Base-by-base conservation (phyloP, 1,140 invertebrate species). In the Caenorhabditis elegans region DNA sequence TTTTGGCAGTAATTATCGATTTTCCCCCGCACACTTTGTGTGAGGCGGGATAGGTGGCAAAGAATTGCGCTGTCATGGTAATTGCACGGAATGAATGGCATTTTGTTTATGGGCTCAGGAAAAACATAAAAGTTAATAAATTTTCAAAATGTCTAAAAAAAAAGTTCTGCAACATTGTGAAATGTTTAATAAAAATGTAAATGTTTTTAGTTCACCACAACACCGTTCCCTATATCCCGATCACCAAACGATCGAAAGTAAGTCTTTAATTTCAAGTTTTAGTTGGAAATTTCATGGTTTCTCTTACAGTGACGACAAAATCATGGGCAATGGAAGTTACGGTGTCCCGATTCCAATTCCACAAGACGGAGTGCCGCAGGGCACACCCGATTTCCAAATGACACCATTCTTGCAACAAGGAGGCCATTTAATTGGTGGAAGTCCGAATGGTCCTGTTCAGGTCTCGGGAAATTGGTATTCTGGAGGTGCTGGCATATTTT, bases 381-480 rank as follows among this genome's bases (percentile, higher is more conserved):
- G 80, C 17, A 88, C 82, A 85, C 79, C 82, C 51, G 84, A 43
- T 76, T 89, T 76, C 17, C 76, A 76, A 26, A 75, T 76, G 85
- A 81, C 80, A 28, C 65, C 78, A 15, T 79, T 70, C 31, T 31
- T 81, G 11, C 28, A 70, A 26, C 80, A 81, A 76, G 76, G 82
- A 26, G 82, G 82, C 5, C 28, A 46, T 24, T n/a, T 55, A 22
- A 77, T 81, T 13, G 49, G 60, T 24, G 85, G 65, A 13, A 82
- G 65, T 51, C 36, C 86, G 8, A 84, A 83, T 53, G 48, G 28
- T 13, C 85, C 80, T 3, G 43, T 47, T 28, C 79, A 28, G 53
- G 39, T 75, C 15, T 46, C 65, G 39, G 49, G 48, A 11, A 55
- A 55, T 39, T 79, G 60, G 60, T 70, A 70, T 28, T 2, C 34